phyloP scores from a whole-genome alignment of 2,113 vertebrate genomes.

The Macheiramphus alcinus region DNA sequence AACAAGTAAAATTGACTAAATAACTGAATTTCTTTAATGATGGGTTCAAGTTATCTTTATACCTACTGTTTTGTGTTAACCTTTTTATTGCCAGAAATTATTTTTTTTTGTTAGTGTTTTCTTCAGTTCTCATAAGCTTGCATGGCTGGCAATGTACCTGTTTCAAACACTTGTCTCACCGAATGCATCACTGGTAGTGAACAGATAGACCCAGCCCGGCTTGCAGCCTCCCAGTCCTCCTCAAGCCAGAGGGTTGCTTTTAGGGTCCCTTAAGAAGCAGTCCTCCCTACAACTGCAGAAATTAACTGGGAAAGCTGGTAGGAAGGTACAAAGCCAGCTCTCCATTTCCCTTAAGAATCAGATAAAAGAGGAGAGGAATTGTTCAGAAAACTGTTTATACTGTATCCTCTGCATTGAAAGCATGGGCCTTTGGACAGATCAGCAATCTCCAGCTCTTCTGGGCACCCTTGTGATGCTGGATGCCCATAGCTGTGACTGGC shows the following conservation, averaged over 20 bases:
- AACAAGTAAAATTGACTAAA: constrained; percentile 98
- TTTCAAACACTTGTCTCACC: background rate
- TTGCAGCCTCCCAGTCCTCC: background rate
- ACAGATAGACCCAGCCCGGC: background rate
- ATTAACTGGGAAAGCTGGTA: background rate
- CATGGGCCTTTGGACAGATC: background rate
- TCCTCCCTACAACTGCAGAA: background rate
- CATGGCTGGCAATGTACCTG: background rate
- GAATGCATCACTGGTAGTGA: accelerated
- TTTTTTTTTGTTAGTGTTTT: constrained; percentile 79
- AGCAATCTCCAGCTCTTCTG: background rate
- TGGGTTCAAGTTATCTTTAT: constrained; percentile 89
- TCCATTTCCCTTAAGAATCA: background rate
- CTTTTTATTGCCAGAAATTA: constrained; percentile 85
- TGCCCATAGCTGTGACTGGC: background rate
- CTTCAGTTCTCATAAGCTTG: constrained; percentile 70
- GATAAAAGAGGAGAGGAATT: background rate
- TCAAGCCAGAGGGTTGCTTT: background rate
- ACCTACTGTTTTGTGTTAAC: constrained; percentile 89
- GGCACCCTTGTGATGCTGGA: accelerated
- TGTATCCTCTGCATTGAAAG: background rate
- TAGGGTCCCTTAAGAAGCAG: background rate
- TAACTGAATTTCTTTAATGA: constrained; percentile 98
- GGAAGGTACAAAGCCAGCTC: background rate
- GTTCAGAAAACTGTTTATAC: background rate